These are phyloP conservation scores for Hydrotaea diabolus DNA, from an alignment of 2,888 invertebrate genomes.

Conservation along the genomic window DNA sequence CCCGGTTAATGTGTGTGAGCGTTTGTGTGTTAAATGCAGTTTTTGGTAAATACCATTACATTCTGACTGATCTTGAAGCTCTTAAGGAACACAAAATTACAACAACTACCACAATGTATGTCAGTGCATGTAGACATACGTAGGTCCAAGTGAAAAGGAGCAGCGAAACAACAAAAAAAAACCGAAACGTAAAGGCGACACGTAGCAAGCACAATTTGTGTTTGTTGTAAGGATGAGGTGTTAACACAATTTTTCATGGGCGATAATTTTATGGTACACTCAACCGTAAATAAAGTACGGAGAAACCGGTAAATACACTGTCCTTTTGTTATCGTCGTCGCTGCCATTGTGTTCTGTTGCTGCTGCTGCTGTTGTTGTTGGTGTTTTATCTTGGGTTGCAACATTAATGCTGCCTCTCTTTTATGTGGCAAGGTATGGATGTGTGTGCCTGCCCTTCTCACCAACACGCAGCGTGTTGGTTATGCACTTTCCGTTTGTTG, in stretches of 20 bases:
- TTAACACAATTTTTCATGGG: slow-evolving; percentile 73
- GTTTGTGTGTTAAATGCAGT: slow-evolving; percentile 1
- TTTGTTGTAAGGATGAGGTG: slow-evolving; percentile 70
- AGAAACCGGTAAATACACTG: slow-evolving; percentile 57
- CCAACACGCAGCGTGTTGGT: slow-evolving; percentile 26
- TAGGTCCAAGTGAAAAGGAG: slow-evolving; percentile 46
- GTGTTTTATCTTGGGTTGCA: slow-evolving; percentile 33
- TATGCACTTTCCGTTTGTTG: slow-evolving; percentile 40
- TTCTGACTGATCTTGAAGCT: slow-evolving; percentile 65
- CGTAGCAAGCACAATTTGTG: slow-evolving; percentile 57
- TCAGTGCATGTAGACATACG: background rate
- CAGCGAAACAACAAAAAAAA: slow-evolving; percentile 29
- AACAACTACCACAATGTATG: background rate
- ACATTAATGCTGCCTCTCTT: background rate
- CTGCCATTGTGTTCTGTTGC: background rate
- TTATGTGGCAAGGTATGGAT: background rate
- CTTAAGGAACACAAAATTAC: slow-evolving; percentile 52
- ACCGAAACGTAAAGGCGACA: slow-evolving; percentile 34
- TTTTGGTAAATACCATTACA: slow-evolving; percentile 46
- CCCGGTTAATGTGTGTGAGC: background rate
- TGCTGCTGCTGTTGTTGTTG: slow-evolving; percentile 10
- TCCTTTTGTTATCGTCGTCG: slow-evolving; percentile 53
- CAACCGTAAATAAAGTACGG: slow-evolving; percentile 53
- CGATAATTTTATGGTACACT: slow-evolving; percentile 73
- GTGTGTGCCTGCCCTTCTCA: background rate